Base-by-base conservation (phyloP, 1,140 invertebrate genomes). In the Drosophila kanapiae region DNA sequence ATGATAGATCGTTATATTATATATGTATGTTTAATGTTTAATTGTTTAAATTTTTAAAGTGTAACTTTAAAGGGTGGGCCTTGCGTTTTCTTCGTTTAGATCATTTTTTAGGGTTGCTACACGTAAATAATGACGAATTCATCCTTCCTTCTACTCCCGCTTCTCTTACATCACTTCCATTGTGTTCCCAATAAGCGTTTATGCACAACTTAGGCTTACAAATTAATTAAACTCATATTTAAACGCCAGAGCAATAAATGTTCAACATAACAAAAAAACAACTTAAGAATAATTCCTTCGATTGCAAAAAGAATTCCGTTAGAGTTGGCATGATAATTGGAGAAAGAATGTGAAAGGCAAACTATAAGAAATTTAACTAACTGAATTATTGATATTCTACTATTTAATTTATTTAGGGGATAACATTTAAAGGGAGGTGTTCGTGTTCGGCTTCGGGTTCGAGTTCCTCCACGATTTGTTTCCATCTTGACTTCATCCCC, bases 61-160 rank as follows among this genome's bases (percentile, higher is more conserved):
- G 61, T 87, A 64, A 78, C 79, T 78, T 80, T 78, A 47, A 83
- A 87, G 84, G 84, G 84, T 87, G 84, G 84, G 85, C 80, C 49
- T 51, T 51, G 48, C 48, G 48, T 74, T 75, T 43, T 78, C 76
- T 63, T 23, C 3, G 67, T 49, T 74, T 65, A 58, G 60, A 65
- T 78, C 61, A 56, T 49, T 72, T 23, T 69, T 43, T 62, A 60
- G 68, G 54, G 59, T 67, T 57, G 60, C 61, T 75, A 58, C 62
- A 65, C 42, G 48, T 64, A 56, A 61, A 61, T 37, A 56, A 67
- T 45, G 31, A 67, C 23, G 62, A 69, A 51, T 31, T 69, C 11
- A n/a, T 16, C 23, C 37, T 16, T 49, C 4, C 43, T 16, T 18
- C 33, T 29, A 33, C 11, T 60, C 18, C 27, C 29, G 37, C 43